Evolutionary conservation across 2,888 invertebrate species (phyloP).

Genomic region (Ametastegia equiseti): DNA sequence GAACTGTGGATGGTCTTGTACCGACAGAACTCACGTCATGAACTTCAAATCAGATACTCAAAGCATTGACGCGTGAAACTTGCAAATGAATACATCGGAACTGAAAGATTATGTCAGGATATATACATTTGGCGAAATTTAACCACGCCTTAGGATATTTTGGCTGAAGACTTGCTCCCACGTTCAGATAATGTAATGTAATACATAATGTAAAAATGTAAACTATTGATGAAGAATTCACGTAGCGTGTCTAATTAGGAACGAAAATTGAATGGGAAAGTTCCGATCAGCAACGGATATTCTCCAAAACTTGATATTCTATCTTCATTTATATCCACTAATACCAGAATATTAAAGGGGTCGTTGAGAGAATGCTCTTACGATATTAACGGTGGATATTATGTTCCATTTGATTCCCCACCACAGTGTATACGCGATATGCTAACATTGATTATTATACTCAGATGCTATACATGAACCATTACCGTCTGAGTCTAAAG

Average conservation of each 20-base stretch:
- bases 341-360: background rate
- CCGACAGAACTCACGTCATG: background rate
- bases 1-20: background rate
- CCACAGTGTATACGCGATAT: background rate
- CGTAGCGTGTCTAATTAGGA: background rate
- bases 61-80: background rate
- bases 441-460: background rate
- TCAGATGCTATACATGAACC: constrained; percentile 16
- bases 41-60: background rate
- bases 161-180: background rate
- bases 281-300: background rate
- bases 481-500: background rate
- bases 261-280: background rate
- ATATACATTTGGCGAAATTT: background rate
- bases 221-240: background rate
- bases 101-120: background rate
- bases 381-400: background rate
- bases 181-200: too few relatives aligned
- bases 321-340: background rate
- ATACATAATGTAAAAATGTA: too few relatives aligned
- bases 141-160: background rate
- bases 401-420: background rate
- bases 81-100: background rate
- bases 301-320: background rate
- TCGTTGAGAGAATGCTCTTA: background rate